These are phyloP conservation scores for Drosophila phalerata DNA, from an alignment of 2,888 invertebrate species.

Conservation along the genomic window DNA sequence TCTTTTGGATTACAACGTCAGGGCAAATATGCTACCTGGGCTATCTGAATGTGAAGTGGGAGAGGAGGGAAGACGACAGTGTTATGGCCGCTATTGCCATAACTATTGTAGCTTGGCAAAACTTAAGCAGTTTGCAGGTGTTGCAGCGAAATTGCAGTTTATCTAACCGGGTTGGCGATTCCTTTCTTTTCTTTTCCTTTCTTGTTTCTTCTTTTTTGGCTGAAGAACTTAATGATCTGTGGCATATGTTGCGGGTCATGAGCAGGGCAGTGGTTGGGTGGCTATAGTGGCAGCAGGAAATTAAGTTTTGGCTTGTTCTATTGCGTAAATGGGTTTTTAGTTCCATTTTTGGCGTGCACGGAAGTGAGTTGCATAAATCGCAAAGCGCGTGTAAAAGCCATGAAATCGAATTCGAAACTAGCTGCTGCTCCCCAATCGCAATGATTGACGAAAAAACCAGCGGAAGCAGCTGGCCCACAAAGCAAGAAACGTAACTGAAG, in stretches of 20 bases:
- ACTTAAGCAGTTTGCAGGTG: slow-evolving; percentile 78
- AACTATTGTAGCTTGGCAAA: slow-evolving; percentile 66
- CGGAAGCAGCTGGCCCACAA: slow-evolving; percentile 57
- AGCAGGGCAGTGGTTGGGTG: slow-evolving; percentile 24
- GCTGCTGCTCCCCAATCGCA: slow-evolving; percentile 42
- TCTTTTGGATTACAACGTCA: slow-evolving; percentile 74
- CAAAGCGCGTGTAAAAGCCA: slow-evolving; percentile 80
- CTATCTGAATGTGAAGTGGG: neutral
- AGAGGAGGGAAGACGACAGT: slow-evolving; percentile 11
- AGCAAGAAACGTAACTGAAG: slow-evolving; percentile 64
- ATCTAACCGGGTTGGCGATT: slow-evolving; percentile 56
- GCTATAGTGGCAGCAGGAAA: slow-evolving; percentile 58
- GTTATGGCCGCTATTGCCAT: slow-evolving; percentile 68
- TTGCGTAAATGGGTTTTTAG: slow-evolving; percentile 81
- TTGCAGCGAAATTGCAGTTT: slow-evolving; percentile 80
- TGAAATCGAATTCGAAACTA: slow-evolving; percentile 78
- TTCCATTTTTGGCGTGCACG: slow-evolving; percentile 53
- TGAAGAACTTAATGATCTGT: slow-evolving; percentile 75
- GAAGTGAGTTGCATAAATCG: slow-evolving; percentile 80
- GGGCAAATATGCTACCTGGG: slow-evolving; percentile 58
- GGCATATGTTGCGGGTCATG: slow-evolving; percentile 76
- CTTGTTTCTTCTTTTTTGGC: slow-evolving; percentile 21
- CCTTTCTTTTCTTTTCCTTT: neutral
- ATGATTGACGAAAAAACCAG: slow-evolving; percentile 74
- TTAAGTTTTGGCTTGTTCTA: slow-evolving; percentile 76